phyloP scores from a whole-genome alignment of 2,113 vertebrate genomes.

The Anhinga rufa region DNA sequence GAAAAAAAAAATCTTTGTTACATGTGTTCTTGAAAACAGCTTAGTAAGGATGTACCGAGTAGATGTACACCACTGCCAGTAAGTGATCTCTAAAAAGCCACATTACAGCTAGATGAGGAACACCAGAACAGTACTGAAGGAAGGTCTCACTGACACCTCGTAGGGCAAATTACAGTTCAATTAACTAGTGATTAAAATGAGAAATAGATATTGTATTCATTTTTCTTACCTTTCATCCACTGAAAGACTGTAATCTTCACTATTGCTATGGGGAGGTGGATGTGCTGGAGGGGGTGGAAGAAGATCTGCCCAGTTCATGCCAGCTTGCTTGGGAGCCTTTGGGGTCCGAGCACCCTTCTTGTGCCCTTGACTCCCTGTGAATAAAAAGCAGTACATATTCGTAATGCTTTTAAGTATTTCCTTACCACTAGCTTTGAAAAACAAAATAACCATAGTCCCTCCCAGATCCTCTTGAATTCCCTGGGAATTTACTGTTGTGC shows the following conservation, averaged over 20 bases:
- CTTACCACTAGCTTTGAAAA: background rate
- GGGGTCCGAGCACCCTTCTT: constrained; percentile 90
- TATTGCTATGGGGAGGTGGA: constrained; percentile 85
- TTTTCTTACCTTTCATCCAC: constrained; percentile 86
- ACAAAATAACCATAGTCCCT: background rate
- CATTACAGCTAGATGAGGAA: background rate
- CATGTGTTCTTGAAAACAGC: background rate
- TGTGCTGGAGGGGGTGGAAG: constrained; percentile 93
- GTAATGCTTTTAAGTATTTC: background rate
- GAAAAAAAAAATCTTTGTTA: background rate
- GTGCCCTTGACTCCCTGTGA: constrained; percentile 94
- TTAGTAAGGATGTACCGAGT: background rate
- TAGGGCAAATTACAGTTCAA: background rate
- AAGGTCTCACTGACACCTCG: background rate
- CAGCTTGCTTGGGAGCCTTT: constrained; percentile 90
- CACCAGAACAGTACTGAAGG: background rate
- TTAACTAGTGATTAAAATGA: background rate
- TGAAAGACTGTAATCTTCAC: constrained; percentile 86
- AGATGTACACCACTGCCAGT: background rate
- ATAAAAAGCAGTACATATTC: background rate
- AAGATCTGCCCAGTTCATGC: constrained; percentile 97
- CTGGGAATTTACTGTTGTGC: background rate
- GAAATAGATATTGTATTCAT: background rate
- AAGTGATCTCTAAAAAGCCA: background rate
- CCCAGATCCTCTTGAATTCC: background rate